Percentiles rank a stretch among this genome's conserved stretches.
phyloP scores from a whole-genome alignment of 1,140 invertebrate species.

The Cydia fagiglandana region DNA sequence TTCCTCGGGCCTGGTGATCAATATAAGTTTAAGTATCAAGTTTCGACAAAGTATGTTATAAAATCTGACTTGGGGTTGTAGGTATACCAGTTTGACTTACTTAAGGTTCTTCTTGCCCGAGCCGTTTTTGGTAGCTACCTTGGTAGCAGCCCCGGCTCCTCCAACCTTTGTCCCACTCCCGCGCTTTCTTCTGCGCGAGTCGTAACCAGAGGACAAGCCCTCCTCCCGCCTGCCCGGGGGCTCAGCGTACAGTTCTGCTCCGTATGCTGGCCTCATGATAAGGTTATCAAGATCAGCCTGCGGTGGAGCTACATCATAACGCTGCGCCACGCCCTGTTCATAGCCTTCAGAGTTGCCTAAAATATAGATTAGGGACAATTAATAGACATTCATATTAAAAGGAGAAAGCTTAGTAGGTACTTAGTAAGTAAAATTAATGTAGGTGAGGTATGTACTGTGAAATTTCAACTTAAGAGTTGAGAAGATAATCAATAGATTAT shows the following conservation, averaged over 20 bases:
- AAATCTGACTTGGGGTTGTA: background rate
- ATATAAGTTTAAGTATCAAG: constrained; percentile 7
- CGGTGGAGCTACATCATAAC: constrained; percentile 59
- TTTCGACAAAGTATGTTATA: background rate
- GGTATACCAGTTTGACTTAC: constrained; percentile 45
- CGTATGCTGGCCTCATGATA: constrained; percentile 65
- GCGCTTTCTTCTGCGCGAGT: constrained; percentile 64
- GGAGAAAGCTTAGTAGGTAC: background rate
- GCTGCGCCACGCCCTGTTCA: constrained; percentile 66
- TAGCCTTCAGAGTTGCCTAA: constrained; percentile 69
- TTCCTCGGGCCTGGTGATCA: constrained; percentile 52
- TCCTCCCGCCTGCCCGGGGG: constrained; percentile 46
- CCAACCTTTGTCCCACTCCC: constrained; percentile 71
- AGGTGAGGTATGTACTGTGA: background rate
- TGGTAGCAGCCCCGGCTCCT: constrained; percentile 71
- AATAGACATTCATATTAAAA: background rate
- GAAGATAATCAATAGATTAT: background rate
- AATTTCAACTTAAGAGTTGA: constrained; percentile 15
- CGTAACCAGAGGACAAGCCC: constrained; percentile 59
- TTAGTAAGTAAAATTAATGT: background rate
- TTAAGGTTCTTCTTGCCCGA: constrained; percentile 74
- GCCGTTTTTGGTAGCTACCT: constrained; percentile 69
- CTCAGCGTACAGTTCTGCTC: constrained; percentile 60
- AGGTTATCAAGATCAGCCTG: constrained; percentile 74
- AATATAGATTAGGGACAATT: constrained; percentile 31